Evolutionary conservation across 2,113 vertebrate genomes (phyloP).

Genomic region (Chlamydotis undulata): DNA sequence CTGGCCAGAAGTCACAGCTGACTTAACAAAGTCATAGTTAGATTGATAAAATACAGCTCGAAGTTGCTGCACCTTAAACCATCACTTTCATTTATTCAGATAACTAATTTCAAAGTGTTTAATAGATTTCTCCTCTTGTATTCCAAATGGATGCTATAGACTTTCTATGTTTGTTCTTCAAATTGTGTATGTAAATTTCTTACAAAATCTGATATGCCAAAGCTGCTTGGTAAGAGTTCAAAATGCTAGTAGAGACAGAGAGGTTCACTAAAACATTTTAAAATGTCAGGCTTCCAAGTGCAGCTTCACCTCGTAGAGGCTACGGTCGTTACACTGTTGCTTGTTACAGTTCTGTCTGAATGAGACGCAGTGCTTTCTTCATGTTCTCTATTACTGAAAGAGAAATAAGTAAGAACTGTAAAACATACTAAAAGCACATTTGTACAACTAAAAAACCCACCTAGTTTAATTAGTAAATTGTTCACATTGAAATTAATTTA

Average conservation of each 20-base stretch:
- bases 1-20: background rate
- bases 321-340: background rate
- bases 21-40: background rate
- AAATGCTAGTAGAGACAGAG: background rate
- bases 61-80: background rate
- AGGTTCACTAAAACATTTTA: background rate
- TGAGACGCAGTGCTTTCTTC: constrained; percentile 79
- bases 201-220: background rate
- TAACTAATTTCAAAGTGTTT: background rate
- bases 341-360: constrained; percentile 74
- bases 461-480: background rate
- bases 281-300: background rate
- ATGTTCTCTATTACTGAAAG: constrained; percentile 80
- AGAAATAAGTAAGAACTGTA: background rate
- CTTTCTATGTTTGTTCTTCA: background rate
- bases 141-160: background rate
- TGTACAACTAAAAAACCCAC: background rate
- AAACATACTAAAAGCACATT: background rate
- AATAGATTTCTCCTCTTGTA: background rate
- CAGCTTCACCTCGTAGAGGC: background rate
- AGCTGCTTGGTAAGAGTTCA: background rate
- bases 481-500: background rate
- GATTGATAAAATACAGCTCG: background rate
- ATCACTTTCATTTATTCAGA: background rate
- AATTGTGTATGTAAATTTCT: background rate